Evolutionary conservation across 2,797 vertebrate genomes (phyloP).

Genomic region (Valencia hispanica): DNA sequence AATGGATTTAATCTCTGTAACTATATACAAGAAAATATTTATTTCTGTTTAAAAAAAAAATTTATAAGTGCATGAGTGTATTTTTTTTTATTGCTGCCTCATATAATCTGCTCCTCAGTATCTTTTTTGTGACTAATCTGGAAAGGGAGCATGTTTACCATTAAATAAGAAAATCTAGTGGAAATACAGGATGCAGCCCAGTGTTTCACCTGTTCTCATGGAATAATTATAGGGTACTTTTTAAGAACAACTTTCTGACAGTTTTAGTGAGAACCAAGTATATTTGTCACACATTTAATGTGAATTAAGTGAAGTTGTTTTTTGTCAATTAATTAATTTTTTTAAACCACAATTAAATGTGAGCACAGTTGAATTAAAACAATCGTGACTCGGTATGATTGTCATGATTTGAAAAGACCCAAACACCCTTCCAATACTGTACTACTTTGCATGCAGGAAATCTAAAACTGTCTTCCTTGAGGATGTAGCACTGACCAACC

Average conservation of each 20-base stretch:
- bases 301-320: not conserved
- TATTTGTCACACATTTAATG: not conserved
- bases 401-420: conserved; percentile 8
- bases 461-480: conserved; percentile 14
- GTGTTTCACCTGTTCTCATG: not conserved
- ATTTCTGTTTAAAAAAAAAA: too few relatives aligned
- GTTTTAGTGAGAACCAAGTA: too few relatives aligned
- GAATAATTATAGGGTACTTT: not conserved
- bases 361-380: not conserved
- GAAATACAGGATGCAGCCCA: too few relatives aligned
- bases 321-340: not conserved
- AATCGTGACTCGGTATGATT: not conserved
- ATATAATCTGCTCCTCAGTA: not conserved
- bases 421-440: not conserved
- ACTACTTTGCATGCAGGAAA: conserved; percentile 13
- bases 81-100: not conserved
- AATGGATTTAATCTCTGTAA: not conserved
- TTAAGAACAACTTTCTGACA: not conserved
- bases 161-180: not conserved
- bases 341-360: not conserved
- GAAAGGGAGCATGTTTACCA: not conserved
- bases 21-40: not conserved
- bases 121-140: not conserved
- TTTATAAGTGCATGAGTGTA: too few relatives aligned
- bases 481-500: conserved; percentile 5